Conservation (phyloP, 2,888 invertebrate species). For the Apotomis capreana region DNA sequence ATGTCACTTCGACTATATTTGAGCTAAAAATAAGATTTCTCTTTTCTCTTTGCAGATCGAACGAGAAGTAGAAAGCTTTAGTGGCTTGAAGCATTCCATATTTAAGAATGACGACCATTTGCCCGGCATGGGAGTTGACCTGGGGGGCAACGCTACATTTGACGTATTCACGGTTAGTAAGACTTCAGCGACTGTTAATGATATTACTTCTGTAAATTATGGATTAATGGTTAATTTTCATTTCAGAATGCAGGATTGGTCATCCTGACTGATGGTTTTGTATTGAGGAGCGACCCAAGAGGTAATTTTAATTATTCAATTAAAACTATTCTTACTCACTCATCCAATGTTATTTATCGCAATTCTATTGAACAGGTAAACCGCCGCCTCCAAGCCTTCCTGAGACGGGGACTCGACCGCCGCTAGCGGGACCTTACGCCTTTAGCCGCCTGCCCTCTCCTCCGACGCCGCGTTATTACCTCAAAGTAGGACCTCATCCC, state of each 20-base stretch:
- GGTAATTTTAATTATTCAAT: slow-evolving; percentile 75
- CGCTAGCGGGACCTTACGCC: slow-evolving; percentile 94
- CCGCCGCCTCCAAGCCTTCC: slow-evolving; percentile 59
- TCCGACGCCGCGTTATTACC: slow-evolving; percentile 90
- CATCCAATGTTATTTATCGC: slow-evolving; percentile 22
- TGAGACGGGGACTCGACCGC: slow-evolving; percentile 88
- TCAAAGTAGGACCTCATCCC: slow-evolving; percentile 87
- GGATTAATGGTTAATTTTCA: slow-evolving; percentile 42
- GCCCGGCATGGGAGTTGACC: slow-evolving; percentile 69
- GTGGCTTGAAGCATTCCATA: slow-evolving; percentile 67
- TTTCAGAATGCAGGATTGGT: slow-evolving; percentile 90
- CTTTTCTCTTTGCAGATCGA: slow-evolving; percentile 61
- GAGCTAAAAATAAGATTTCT: slow-evolving; percentile 1
- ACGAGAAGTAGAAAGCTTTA: slow-evolving; percentile 78
- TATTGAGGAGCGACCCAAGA: slow-evolving; percentile 83
- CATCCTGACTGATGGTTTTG: slow-evolving; percentile 88
- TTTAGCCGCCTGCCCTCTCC: slow-evolving; percentile 94
- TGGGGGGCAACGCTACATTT: slow-evolving; percentile 66
- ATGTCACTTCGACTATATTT: neutral
- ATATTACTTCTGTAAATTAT: neutral
- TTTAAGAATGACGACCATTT: slow-evolving; percentile 75
- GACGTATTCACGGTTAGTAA: slow-evolving; percentile 72
- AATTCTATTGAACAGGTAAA: slow-evolving; percentile 21
- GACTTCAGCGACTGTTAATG: neutral
- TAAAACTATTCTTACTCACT: neutral